These are phyloP conservation scores for Pollenia labialis DNA, from an alignment of 2,888 invertebrate genomes.

Conservation along the genomic window DNA sequence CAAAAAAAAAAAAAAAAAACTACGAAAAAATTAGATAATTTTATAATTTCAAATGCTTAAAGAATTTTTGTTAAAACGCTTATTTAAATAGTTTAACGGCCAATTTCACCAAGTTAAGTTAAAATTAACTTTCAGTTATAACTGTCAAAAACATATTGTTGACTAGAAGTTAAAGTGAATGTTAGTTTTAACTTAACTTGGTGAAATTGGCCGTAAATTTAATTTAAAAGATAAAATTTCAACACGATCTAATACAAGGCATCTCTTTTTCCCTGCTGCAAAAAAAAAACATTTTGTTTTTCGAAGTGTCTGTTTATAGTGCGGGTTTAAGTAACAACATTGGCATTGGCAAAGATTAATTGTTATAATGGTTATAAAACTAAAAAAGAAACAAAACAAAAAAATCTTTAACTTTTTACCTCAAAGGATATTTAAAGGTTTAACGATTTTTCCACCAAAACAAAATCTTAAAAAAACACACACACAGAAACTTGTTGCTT, in stretches of 20 bases:
- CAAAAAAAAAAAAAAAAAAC: not conserved
- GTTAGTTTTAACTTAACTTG: too few relatives aligned
- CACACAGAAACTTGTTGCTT: conserved; percentile 77
- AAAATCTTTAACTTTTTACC: conserved; percentile 52
- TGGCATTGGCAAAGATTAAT: conserved; percentile 84
- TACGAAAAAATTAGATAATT: conserved; percentile 64
- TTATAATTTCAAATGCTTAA: conserved; percentile 64
- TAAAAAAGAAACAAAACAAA: conserved; percentile 17
- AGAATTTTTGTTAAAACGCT: conserved; percentile 81
- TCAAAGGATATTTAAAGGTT: conserved; percentile 69
- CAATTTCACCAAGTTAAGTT: too few relatives aligned
- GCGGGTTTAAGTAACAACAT: conserved; percentile 79
- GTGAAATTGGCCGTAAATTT: conserved; percentile 67
- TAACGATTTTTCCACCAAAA: conserved; percentile 50
- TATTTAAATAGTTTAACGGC: conserved; percentile 21
- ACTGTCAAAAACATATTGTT: too few relatives aligned
- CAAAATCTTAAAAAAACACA: conserved; percentile 33
- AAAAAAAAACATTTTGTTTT: conserved; percentile 12
- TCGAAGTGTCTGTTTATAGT: conserved; percentile 10
- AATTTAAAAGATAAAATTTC: conserved; percentile 83
- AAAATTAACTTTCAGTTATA: too few relatives aligned
- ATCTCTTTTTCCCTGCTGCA: conserved; percentile 4
- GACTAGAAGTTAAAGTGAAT: too few relatives aligned
- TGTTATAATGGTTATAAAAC: conserved; percentile 76
- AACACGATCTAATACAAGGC: conserved; percentile 79